Evolutionary conservation across 1,140 invertebrate species (phyloP).

Genomic region (Ephestia elutella): DNA sequence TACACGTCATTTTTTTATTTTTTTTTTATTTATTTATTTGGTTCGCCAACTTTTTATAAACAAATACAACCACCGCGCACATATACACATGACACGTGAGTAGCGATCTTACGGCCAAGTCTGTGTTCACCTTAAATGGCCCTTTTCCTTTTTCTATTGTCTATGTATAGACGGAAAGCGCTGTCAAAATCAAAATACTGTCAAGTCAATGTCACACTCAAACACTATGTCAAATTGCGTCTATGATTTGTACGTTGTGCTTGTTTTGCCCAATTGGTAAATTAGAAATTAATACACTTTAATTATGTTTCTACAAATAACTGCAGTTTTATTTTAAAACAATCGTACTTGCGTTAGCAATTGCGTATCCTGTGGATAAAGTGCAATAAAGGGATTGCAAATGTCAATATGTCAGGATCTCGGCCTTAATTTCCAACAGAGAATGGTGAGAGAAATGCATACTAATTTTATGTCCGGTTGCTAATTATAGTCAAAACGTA

Average conservation of each 20-base stretch:
- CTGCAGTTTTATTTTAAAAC: constrained; percentile 33
- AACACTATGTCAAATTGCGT: neutral
- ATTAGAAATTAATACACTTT: constrained; percentile 25
- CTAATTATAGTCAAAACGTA: constrained; percentile 16
- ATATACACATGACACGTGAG: too few relatives aligned
- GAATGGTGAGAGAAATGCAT: constrained; percentile 61
- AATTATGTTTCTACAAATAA: constrained; percentile 54
- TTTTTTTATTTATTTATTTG: too few relatives aligned
- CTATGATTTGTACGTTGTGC: constrained; percentile 37
- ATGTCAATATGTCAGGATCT: constrained; percentile 75
- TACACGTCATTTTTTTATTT: too few relatives aligned
- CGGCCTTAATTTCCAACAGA: constrained; percentile 74
- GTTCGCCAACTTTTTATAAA: too few relatives aligned
- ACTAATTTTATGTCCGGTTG: constrained; percentile 20
- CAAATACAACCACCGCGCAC: too few relatives aligned
- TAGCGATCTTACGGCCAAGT: too few relatives aligned
- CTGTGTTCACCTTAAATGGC: too few relatives aligned
- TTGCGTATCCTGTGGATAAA: constrained; percentile 48
- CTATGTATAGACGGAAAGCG: too few relatives aligned
- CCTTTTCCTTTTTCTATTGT: too few relatives aligned
- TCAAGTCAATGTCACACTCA: neutral
- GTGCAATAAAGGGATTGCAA: constrained; percentile 65
- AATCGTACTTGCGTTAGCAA: constrained; percentile 28
- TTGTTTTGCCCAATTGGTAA: constrained; percentile 48
- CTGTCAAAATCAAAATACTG: neutral